Conservation (phyloP, 2,797 vertebrate genomes). For the Synanceia verrucosa region DNA sequence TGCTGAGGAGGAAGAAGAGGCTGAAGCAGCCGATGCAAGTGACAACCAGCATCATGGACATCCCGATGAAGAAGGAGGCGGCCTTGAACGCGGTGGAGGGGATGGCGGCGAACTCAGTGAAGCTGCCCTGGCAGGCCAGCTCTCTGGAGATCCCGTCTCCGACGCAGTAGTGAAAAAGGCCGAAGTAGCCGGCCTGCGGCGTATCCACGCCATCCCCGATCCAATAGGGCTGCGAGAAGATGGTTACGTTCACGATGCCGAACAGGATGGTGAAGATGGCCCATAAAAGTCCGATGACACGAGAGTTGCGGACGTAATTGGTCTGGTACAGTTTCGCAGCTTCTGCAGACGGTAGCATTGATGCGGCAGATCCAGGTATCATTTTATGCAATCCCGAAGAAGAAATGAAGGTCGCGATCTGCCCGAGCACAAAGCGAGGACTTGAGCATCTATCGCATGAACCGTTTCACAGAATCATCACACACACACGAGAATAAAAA, state of each 20-base stretch:
- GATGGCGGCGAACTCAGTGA: slow-evolving; percentile 93
- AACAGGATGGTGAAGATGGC: slow-evolving; percentile 98
- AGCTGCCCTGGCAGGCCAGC: slow-evolving; percentile 92
- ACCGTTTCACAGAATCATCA: slow-evolving; percentile 12
- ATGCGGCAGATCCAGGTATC: slow-evolving; percentile 86
- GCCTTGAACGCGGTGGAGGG: slow-evolving; percentile 95
- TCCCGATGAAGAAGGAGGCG: slow-evolving; percentile 95
- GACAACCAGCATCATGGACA: slow-evolving; percentile 96
- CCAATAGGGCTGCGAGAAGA: slow-evolving; percentile 98
- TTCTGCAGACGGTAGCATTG: slow-evolving; percentile 94
- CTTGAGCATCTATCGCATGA: slow-evolving; percentile 29
- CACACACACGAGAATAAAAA: not conserved
- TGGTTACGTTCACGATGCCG: slow-evolving; percentile 95
- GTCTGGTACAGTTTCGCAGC: slow-evolving; percentile 96
- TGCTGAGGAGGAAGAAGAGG: slow-evolving; percentile 98
- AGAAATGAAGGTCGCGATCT: slow-evolving; percentile 37
- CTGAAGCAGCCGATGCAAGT: slow-evolving; percentile 94
- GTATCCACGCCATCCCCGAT: slow-evolving; percentile 96
- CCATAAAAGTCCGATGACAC: slow-evolving; percentile 95
- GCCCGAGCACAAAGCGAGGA: slow-evolving; percentile 39
- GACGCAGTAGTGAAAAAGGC: slow-evolving; percentile 95
- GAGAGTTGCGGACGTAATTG: slow-evolving; percentile 96
- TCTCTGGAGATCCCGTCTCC: slow-evolving; percentile 91
- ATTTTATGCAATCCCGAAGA: slow-evolving; percentile 67
- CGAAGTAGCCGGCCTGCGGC: slow-evolving; percentile 96